Conservation (phyloP, 2,113 vertebrate species). For the Phyllostomus discolor region DNA sequence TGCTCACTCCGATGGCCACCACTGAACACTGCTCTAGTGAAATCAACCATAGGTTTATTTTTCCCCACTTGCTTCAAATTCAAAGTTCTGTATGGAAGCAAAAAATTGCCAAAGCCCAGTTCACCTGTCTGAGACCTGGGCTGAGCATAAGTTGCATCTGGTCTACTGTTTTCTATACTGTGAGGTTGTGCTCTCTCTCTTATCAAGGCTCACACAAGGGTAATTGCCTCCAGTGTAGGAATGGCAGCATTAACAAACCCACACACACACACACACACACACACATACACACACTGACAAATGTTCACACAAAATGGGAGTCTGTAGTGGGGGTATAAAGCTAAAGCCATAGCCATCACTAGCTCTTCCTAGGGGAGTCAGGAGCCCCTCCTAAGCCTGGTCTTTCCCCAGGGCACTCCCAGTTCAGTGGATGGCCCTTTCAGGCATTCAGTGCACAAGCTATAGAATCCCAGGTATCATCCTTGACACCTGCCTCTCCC, state of each 20-base stretch:
- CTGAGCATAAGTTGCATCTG: not conserved
- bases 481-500: not conserved
- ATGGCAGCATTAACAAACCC: not conserved
- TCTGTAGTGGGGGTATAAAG: not conserved
- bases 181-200: not conserved
- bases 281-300: not conserved
- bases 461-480: not conserved
- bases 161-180: not conserved
- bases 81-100: not conserved
- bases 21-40: not conserved
- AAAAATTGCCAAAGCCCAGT: not conserved
- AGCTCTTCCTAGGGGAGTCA: not conserved
- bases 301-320: not conserved
- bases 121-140: not conserved
- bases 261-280: too few species aligned
- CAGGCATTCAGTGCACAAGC: not conserved
- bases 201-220: not conserved
- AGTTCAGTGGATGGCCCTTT: not conserved
- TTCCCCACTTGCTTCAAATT: not conserved
- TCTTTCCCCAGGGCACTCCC: not conserved
- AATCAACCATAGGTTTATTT: not conserved
- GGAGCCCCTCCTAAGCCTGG: not conserved
- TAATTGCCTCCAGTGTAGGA: not conserved
- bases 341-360: not conserved
- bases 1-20: not conserved